A percentile compares a stretch with the other conserved stretches of the same genome.
Conservation (phyloP, 2,113 vertebrate genomes). For the Thinocorus orbignyianus region DNA sequence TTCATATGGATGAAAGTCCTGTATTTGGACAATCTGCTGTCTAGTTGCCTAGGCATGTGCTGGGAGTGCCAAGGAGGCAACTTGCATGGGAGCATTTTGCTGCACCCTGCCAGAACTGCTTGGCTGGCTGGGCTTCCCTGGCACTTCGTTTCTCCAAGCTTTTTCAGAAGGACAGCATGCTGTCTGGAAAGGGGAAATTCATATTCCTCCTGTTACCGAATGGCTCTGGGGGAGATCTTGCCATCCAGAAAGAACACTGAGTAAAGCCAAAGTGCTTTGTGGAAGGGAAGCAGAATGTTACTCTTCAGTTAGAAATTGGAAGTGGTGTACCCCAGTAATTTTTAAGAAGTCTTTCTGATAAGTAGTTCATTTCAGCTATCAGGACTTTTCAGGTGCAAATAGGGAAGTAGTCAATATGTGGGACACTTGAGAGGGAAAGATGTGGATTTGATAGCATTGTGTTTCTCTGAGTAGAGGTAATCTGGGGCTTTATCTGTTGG, state of each 20-base stretch:
- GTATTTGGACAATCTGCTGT: rapidly evolving
- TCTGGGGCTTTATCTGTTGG: not conserved
- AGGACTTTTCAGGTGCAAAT: not conserved
- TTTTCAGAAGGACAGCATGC: not conserved
- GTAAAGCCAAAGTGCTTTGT: not conserved
- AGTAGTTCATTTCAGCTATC: not conserved
- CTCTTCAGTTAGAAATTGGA: not conserved
- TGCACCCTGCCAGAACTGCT: not conserved
- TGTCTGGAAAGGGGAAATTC: not conserved
- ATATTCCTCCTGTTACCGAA: not conserved
- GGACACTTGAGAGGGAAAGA: not conserved
- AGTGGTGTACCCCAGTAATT: not conserved
- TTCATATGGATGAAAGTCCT: not conserved
- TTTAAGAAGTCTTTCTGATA: not conserved
- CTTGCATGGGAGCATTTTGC: not conserved
- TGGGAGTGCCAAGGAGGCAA: not conserved
- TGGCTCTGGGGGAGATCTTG: not conserved
- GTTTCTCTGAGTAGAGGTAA: not conserved
- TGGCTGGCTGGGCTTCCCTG: not conserved
- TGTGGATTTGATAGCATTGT: not conserved
- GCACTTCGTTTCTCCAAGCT: not conserved
- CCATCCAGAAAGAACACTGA: not conserved
- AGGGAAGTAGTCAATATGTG: not conserved
- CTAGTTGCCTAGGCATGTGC: not conserved
- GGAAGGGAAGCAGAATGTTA: not conserved